These are phyloP conservation scores for Mormyrus lacerda DNA, from an alignment of 2,113 vertebrate species.

Conservation along the genomic window DNA sequence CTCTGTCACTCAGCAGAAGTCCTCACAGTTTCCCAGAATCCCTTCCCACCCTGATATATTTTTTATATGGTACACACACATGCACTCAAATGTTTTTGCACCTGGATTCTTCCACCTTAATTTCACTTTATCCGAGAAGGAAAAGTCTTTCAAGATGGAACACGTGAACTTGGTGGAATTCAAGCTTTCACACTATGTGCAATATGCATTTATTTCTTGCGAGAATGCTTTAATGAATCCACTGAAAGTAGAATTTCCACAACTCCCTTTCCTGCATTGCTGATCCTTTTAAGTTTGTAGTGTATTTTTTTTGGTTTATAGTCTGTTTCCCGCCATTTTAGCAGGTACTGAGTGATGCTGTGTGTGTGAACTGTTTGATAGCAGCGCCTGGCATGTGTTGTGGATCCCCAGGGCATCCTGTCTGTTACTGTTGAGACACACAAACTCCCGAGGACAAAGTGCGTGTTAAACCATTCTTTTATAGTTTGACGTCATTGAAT, in stretches of 20 bases:
- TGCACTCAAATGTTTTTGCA: slow-evolving; percentile 16
- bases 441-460: slow-evolving; percentile 74
- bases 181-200: slow-evolving; percentile 96
- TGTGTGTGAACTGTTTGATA: slow-evolving; percentile 84
- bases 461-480: slow-evolving; percentile 56
- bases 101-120: slow-evolving; percentile 27
- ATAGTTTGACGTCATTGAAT: slow-evolving; percentile 58
- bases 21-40: slow-evolving; percentile 40
- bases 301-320: slow-evolving; percentile 54
- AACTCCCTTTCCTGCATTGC: slow-evolving; percentile 67
- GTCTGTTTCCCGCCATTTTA: slow-evolving; percentile 91
- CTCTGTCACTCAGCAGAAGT: slow-evolving; percentile 58
- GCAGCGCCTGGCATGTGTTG: slow-evolving; percentile 88
- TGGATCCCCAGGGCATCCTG: slow-evolving; percentile 68
- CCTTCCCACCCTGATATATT: background rate
- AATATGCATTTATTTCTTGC: slow-evolving; percentile 86
- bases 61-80: slow-evolving; percentile 15
- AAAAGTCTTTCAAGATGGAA: slow-evolving; percentile 63
- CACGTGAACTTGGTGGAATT: slow-evolving; percentile 72
- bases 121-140: slow-evolving; percentile 49
- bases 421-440: slow-evolving; percentile 88
- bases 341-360: slow-evolving; percentile 98
- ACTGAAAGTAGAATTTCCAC: slow-evolving; percentile 69
- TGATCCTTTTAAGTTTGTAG: slow-evolving; percentile 42
- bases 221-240: slow-evolving; percentile 82